Conservation (phyloP, 2,797 vertebrate genomes). For the Danio kyathit region DNA sequence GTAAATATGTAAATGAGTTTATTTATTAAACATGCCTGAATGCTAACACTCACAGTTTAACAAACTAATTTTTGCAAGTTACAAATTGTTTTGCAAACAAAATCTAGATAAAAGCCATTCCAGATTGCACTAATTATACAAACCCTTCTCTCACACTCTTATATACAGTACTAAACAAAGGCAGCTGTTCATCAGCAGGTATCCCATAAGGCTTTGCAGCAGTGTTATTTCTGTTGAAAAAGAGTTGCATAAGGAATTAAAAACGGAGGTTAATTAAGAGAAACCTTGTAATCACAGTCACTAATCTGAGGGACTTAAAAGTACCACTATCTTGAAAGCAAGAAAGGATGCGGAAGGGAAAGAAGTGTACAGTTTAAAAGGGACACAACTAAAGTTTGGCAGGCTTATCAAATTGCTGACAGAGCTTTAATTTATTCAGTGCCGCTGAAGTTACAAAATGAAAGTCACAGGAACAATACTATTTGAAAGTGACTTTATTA, state of each 20-base stretch:
- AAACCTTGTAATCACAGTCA: constrained; percentile 75
- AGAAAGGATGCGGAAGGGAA: constrained; percentile 38
- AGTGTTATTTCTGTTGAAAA: constrained; percentile 72
- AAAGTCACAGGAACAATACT: constrained; percentile 64
- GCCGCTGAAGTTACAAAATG: constrained; percentile 61
- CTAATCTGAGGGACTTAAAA: constrained; percentile 72
- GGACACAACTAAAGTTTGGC: constrained; percentile 68
- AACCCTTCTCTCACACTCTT: neutral
- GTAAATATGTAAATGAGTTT: neutral
- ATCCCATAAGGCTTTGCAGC: constrained; percentile 59
- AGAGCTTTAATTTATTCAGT: constrained; percentile 63
- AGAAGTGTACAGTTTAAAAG: constrained; percentile 42
- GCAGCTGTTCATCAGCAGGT: constrained; percentile 46
- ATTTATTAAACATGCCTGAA: neutral
- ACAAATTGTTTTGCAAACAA: neutral
- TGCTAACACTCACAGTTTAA: neutral
- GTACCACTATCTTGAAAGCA: constrained; percentile 63
- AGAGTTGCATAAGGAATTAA: constrained; percentile 69
- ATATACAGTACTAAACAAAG: constrained; percentile 11
- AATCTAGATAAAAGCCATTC: neutral
- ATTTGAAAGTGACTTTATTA: constrained; percentile 69
- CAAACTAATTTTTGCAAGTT: neutral
- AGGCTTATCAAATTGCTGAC: constrained; percentile 78
- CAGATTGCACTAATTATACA: neutral
- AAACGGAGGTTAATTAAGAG: constrained; percentile 81